These are phyloP conservation scores for Hoplostethus mediterraneus DNA, from an alignment of 2,797 vertebrate species.

Conservation along the genomic window DNA sequence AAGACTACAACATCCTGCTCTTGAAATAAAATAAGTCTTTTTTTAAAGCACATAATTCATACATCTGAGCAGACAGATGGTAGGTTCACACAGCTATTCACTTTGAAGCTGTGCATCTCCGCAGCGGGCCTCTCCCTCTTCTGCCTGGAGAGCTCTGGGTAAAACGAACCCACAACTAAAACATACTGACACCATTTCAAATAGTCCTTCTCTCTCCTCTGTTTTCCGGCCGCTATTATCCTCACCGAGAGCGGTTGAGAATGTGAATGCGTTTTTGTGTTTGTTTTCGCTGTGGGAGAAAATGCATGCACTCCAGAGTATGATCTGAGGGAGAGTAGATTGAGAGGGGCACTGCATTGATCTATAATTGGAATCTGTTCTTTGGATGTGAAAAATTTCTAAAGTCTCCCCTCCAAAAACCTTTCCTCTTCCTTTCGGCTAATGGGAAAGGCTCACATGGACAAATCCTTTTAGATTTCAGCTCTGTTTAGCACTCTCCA, in stretches of 20 bases:
- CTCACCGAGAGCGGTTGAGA: slow-evolving; percentile 52
- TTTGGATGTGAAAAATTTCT: slow-evolving; percentile 82
- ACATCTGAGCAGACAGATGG: slow-evolving; percentile 60
- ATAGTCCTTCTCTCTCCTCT: slow-evolving; percentile 41
- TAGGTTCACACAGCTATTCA: slow-evolving; percentile 67
- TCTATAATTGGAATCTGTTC: slow-evolving; percentile 90
- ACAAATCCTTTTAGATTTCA: slow-evolving; percentile 67
- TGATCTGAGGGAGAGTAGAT: slow-evolving; percentile 81
- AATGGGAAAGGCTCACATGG: slow-evolving; percentile 71
- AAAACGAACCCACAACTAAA: slow-evolving; percentile 58
- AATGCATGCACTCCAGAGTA: slow-evolving; percentile 72
- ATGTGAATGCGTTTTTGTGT: slow-evolving; percentile 72
- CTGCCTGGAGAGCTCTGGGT: slow-evolving; percentile 48
- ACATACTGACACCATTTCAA: slow-evolving; percentile 70
- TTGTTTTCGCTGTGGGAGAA: slow-evolving; percentile 77
- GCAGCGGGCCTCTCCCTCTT: slow-evolving; percentile 34
- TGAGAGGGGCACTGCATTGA: slow-evolving; percentile 84
- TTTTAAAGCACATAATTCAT: slow-evolving; percentile 41
- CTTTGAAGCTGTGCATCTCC: slow-evolving; percentile 64
- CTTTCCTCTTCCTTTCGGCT: slow-evolving; percentile 59
- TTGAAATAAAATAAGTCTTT: slow-evolving; percentile 33
- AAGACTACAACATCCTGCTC: slow-evolving; percentile 44
- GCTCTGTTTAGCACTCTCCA: slow-evolving; percentile 48
- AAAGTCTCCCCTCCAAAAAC: slow-evolving; percentile 67
- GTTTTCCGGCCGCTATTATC: slow-evolving; percentile 47